Base-by-base conservation (phyloP, 1,140 invertebrate genomes). In the Dendroctonus ponderosae region DNA sequence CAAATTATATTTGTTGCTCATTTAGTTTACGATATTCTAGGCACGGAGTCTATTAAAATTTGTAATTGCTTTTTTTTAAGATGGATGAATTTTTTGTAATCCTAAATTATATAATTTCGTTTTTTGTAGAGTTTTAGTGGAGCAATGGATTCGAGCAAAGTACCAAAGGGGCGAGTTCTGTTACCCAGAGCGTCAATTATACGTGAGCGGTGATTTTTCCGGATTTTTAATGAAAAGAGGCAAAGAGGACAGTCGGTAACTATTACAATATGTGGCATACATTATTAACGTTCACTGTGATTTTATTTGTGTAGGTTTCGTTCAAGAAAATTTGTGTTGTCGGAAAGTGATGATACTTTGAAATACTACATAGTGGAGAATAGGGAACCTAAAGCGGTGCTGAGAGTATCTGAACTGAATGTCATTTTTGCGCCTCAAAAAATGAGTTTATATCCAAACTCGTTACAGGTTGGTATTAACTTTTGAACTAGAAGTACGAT, bases 71-170 rank as follows among this genome's bases (percentile, higher is more conserved):
- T n/a, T n/a, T n/a, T n/a, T n/a, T n/a, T n/a, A n/a, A n/a, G n/a
- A n/a, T n/a, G n/a, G n/a, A n/a, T n/a, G n/a, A n/a, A n/a, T n/a
- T n/a, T n/a, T n/a, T 50, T 12, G 58, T 79, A 84, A 49, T 15
- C 50, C 11, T 8, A 56, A 48, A 52, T 62, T 42, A 26, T 26
- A 26, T 26, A 2, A 26, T 1, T 26, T 26, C 26, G 26, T 26
- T 26, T 26, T 26, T 3, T 26, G 26, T 79, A 96, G 93, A 78
- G 87, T 94, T 59, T 80, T 96, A 56, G 85, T 92, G 61, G 91
- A 94, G 76, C 93, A 96, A 77, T 96, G 92, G 91, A 94, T 96
- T 65, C 83, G 88, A 72, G 92, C 92, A 5, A 96, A 96, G 79
- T 96, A 96, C 78, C 85, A 92, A 78, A 82, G 93, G 48, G 87